Evolutionary conservation across 2,888 invertebrate species (phyloP).

Genomic region (Spodoptera littoralis): DNA sequence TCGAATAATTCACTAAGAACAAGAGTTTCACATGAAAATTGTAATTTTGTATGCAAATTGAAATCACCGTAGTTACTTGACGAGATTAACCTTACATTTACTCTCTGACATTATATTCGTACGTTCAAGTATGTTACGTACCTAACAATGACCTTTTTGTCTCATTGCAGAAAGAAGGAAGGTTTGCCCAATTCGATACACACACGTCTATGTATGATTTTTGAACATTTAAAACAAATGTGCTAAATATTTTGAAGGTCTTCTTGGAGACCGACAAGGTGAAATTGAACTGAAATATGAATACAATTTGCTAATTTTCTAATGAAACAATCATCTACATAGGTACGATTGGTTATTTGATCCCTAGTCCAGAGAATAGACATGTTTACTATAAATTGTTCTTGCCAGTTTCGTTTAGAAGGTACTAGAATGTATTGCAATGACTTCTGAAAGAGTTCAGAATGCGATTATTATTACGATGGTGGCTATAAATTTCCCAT

Average conservation of each 20-base stretch:
- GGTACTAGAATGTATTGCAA: no score
- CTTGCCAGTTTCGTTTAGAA: no score
- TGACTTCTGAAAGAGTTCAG: no score
- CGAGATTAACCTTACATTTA: slow-evolving; percentile 68
- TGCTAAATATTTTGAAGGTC: slow-evolving; percentile 20
- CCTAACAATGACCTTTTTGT: slow-evolving; percentile 56
- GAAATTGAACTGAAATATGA: no score
- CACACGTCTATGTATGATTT: slow-evolving; percentile 7
- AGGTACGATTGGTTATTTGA: not conserved
- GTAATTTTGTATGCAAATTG: slow-evolving; percentile 86
- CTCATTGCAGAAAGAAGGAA: slow-evolving; percentile 43
- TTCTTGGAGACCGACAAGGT: not conserved
- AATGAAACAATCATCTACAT: not conserved
- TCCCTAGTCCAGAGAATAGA: not conserved
- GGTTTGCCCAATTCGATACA: slow-evolving; percentile 22
- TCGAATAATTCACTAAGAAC: slow-evolving; percentile 84
- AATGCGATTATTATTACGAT: no score
- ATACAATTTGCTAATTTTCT: no score
- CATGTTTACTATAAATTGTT: no score
- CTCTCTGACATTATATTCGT: slow-evolving; percentile 60
- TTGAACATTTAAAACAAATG: slow-evolving; percentile 13
- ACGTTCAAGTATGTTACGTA: slow-evolving; percentile 49
- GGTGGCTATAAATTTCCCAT: no score
- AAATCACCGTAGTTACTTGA: slow-evolving; percentile 72
- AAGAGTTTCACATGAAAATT: slow-evolving; percentile 85